Percentiles rank a stretch among this genome's conserved stretches.
phyloP scores from a whole-genome alignment of 1,140 invertebrate species.

The Adoxophyes honmai region DNA sequence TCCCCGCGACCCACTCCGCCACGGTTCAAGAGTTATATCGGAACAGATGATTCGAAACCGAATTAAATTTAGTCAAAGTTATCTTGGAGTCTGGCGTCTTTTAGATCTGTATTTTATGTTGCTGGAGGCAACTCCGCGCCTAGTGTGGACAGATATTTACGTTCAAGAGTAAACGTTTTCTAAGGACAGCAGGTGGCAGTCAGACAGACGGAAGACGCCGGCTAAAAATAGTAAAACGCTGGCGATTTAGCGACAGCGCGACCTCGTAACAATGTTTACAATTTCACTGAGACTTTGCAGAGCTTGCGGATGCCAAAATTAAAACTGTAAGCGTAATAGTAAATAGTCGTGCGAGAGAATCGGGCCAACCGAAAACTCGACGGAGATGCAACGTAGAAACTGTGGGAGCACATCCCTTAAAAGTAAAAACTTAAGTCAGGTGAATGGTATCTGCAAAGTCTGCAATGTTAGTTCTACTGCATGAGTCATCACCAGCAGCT shows the following conservation, averaged over 20 bases:
- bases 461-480: too few relatives aligned
- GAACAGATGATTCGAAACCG: constrained; percentile 54
- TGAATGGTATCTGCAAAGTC: too few relatives aligned
- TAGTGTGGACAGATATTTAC: constrained; percentile 8
- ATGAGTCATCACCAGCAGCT: too few relatives aligned
- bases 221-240: constrained; percentile 64
- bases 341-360: background rate
- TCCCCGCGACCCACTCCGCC: constrained; percentile 63
- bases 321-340: background rate
- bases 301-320: constrained; percentile 10
- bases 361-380: too few relatives aligned
- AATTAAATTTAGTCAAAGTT: background rate
- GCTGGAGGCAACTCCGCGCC: too few relatives aligned
- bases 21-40: constrained; percentile 52
- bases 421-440: too few relatives aligned
- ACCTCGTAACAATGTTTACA: constrained; percentile 68
- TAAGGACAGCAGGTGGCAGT: constrained; percentile 59
- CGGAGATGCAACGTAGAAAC: too few relatives aligned
- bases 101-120: background rate
- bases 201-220: constrained; percentile 70
- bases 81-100: background rate
- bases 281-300: constrained; percentile 18
- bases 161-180: constrained; percentile 31
- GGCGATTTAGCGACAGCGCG: constrained; percentile 60
- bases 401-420: too few relatives aligned